Evolutionary conservation across 2,797 vertebrate genomes (phyloP).

Genomic region (Protonibea diacanthus): DNA sequence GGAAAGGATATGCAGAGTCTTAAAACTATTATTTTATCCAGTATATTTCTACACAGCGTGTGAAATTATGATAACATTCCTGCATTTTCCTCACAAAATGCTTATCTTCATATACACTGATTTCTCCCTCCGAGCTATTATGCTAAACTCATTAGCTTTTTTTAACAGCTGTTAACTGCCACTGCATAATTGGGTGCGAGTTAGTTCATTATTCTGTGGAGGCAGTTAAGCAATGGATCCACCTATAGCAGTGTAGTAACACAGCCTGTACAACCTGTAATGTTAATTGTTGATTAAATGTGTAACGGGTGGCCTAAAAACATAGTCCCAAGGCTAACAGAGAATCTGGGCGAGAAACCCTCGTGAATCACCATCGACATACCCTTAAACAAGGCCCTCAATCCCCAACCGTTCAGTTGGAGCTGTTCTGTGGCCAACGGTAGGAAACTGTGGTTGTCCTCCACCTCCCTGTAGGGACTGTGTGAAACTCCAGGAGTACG

Average conservation of each 20-base stretch:
- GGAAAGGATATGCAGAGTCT: no score
- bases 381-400: conserved; percentile 13
- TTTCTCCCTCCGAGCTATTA: conserved; percentile 1
- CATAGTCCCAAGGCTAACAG: not conserved
- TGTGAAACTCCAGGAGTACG: conserved; percentile 11
- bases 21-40: no score
- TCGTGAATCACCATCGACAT: conserved; percentile 1
- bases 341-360: conserved; percentile 5
- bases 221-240: conserved; percentile 21
- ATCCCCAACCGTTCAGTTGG: not conserved
- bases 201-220: conserved; percentile 29
- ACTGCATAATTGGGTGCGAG: conserved; percentile 25
- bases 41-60: no score
- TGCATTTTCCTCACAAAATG: not conserved
- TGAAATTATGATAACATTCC: not conserved
- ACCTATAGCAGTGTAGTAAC: conserved; percentile 1
- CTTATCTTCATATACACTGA: not conserved
- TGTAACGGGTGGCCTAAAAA: conserved; percentile 28
- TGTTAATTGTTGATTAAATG: conserved; percentile 18
- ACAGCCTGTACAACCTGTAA: not conserved
- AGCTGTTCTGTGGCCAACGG: conserved; percentile 18
- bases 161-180: conserved; percentile 31
- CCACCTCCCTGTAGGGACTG: conserved; percentile 31
- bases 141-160: conserved; percentile 37
- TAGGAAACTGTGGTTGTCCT: conserved; percentile 7